Evolutionary conservation across 1,140 invertebrate genomes (phyloP).

Genomic region (Drosophila hydei): DNA sequence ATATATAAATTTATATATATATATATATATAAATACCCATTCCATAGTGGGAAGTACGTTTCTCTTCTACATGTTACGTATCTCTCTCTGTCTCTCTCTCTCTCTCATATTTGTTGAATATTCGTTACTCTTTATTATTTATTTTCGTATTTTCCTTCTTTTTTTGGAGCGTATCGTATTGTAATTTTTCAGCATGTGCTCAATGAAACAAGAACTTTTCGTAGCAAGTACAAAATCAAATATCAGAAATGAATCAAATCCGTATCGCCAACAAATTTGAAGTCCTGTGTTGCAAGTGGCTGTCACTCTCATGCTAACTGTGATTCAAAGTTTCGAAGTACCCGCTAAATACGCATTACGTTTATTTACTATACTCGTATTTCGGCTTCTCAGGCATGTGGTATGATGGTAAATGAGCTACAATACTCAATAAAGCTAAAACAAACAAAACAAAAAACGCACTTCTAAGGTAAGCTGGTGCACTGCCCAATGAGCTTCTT

Average conservation of each 20-base stretch:
- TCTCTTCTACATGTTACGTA: slow-evolving; percentile 39
- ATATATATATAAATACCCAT: too few relatives aligned
- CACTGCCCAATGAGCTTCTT: slow-evolving; percentile 71
- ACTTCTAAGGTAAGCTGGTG: slow-evolving; percentile 82
- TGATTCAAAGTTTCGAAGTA: slow-evolving; percentile 59
- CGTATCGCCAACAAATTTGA: slow-evolving; percentile 30
- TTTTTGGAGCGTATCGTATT: slow-evolving; percentile 68
- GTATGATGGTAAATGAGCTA: slow-evolving; percentile 72
- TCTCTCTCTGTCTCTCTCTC: background rate
- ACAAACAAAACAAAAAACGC: slow-evolving; percentile 28
- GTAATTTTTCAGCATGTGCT: slow-evolving; percentile 79
- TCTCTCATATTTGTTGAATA: slow-evolving; percentile 13
- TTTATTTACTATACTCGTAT: slow-evolving; percentile 68
- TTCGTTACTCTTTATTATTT: slow-evolving; percentile 31
- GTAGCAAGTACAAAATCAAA: slow-evolving; percentile 66
- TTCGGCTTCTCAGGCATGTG: slow-evolving; percentile 79
- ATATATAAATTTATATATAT: background rate
- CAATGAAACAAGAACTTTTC: slow-evolving; percentile 70
- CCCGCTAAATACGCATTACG: slow-evolving; percentile 56
- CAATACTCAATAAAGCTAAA: slow-evolving; percentile 59
- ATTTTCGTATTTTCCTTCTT: slow-evolving; percentile 25
- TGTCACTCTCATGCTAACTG: slow-evolving; percentile 58
- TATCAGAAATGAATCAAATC: slow-evolving; percentile 36
- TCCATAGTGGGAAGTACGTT: slow-evolving; percentile 53
- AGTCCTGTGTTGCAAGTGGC: slow-evolving; percentile 69